Evolutionary conservation across 2,888 invertebrate species (phyloP), one percentile per base, ranked within the genome.

Genomic region (Caenorhabditis sulstoni): DNA sequence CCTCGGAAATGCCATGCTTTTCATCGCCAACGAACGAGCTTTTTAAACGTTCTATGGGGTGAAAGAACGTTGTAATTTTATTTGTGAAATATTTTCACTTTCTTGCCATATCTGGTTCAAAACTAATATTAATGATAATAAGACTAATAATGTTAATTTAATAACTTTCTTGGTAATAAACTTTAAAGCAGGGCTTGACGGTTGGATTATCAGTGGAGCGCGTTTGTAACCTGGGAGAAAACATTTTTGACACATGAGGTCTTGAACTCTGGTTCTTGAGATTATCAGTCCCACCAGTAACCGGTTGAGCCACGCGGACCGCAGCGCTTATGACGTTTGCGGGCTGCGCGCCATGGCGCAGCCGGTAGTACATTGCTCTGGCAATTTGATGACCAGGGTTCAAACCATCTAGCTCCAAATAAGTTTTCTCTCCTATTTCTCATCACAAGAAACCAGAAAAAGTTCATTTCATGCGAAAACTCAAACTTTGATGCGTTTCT

Each of bases 11-110:
- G 67, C 71, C 1, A 61, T 82, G 67, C 58, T 82, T 29, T 82
- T 79, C 52, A 67, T 82, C 18, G 75, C 82, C 0, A 82, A 81
- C 20, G 82, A 82, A 18, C 61, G 80, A 44, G 78, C 79, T 39
- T 79, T 79, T 49, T 79, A 61, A 55, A 29, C 29, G 3, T 12
- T 29, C 16, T 29, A 7, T 29, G 29, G 7, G 29, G 29, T 5
- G 29, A 3, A 7, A 29, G 29, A 5, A 29, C 29, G 7, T 5
- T 29, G 4, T 29, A 29, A 7, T 29, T 3, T 7, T 52, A 45
- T 37, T 45, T 50, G 20, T 55, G 29, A 39, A 53, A 45, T 50
- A 12, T 68, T 68, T 44, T 44, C 44, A 44, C 44, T 44, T 44
- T 55, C 64, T 71, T 71, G 64, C 64, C 71, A 71, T 71, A 61